phyloP scores from a whole-genome alignment of 1,140 invertebrate genomes.

The Drosophila nikananu region DNA sequence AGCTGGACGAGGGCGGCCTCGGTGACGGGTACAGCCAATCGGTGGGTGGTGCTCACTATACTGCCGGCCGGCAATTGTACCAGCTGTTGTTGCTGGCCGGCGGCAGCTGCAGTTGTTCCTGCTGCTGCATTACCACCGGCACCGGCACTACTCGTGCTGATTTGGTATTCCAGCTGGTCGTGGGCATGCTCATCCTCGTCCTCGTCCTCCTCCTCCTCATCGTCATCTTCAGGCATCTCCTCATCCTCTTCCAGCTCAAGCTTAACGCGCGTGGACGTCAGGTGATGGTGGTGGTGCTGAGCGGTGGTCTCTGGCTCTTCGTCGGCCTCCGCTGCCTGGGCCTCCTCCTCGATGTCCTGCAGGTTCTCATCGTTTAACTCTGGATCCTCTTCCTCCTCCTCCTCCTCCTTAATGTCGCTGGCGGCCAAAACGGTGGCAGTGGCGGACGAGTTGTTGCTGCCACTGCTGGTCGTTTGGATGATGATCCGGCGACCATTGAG shows the following conservation, averaged over 20 bases:
- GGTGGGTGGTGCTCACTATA: conserved; percentile 77
- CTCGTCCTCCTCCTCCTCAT: conserved; percentile 51
- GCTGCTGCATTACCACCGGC: neutral
- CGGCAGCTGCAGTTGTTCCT: conserved; percentile 19
- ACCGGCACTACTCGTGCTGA: conserved; percentile 19
- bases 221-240: conserved; percentile 62
- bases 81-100: conserved; percentile 66
- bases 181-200: conserved; percentile 44
- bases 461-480: conserved; percentile 65
- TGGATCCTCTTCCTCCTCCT: conserved; percentile 80
- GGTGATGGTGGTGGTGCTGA: conserved; percentile 30
- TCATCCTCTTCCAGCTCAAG: conserved; percentile 72
- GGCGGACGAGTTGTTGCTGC: neutral
- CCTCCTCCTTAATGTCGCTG: conserved; percentile 68
- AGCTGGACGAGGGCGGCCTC: conserved; percentile 74
- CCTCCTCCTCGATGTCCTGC: conserved; percentile 82
- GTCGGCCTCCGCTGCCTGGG: conserved; percentile 79
- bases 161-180: conserved; percentile 55
- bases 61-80: conserved; percentile 77
- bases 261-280: conserved; percentile 62
- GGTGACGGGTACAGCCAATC: conserved; percentile 74
- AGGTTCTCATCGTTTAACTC: conserved; percentile 82
- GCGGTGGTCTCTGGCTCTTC: conserved; percentile 68
- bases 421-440: conserved; percentile 38
- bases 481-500: conserved; percentile 80